Base-by-base conservation (phyloP, 1,140 invertebrate genomes). In the Chlorops oryzae region DNA sequence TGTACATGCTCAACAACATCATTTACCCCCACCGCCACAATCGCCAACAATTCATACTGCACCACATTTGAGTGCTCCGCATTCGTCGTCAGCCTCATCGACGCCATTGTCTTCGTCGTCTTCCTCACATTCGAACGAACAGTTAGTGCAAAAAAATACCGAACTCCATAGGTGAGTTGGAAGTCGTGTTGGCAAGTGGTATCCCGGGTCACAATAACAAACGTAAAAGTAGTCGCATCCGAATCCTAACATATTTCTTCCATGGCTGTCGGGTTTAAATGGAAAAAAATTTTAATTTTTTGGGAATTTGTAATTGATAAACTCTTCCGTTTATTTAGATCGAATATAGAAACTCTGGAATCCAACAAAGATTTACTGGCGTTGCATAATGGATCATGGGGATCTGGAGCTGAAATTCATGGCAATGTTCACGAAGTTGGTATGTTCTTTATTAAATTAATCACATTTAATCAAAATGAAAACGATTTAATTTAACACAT, bases 281-380 rank as follows among this genome's bases (percentile, higher is more conserved):
- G 12, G 4, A 24, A 17, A 23, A 23, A 42, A 23, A 44, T 44
- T 28, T 20, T 32, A 15, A 25, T 17, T 13, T 1, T 42, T 17
- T 28, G n/a, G n/a, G 41, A 41, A 34, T 12, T 37, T 12, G 39
- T 39, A 17, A 42, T 35, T 21, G 39, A 15, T 28, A 34, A 2
- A 18, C 41, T n/a, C 21, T 6, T 20, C 7, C 21, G 27, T 42
- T 9, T 35, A 21, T 45, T 5, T 13, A 70, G 67, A 20, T 62
- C 67, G 3, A 70, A 68, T 58, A 40, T 71, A 42, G 68, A 71
- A 17, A 69, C 68, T 4, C 59, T 71, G 37, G 74, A 77, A 47
- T 78, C 80, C 13, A 81, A 81, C 60, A 82, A 84, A 70, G 82
- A 85, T 69, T 66, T 85, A n/a, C 62, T 84, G 50, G 81, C 82